A percentile compares a stretch with the other conserved stretches of the same genome.
Conservation (phyloP, 2,797 vertebrate species). For the Pristis pectinata region DNA sequence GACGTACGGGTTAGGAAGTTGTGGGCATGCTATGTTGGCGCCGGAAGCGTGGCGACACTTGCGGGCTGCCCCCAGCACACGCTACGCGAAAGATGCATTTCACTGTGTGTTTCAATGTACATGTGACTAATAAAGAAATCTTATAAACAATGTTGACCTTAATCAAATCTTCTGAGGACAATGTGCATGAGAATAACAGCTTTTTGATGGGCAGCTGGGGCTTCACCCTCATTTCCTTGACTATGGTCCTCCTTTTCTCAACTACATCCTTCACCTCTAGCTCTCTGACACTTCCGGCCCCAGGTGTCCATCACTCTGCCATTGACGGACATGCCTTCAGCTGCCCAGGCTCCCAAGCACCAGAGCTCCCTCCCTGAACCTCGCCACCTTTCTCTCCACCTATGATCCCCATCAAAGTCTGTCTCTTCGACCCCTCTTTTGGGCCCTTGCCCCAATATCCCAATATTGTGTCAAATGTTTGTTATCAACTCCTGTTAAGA, state of each 20-base stretch:
- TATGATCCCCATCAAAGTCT: background rate
- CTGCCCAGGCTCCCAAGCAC: background rate
- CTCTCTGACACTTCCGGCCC: background rate
- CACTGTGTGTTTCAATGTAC: too few species aligned
- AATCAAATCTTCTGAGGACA: background rate
- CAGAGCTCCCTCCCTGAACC: background rate
- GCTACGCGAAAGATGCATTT: too few species aligned
- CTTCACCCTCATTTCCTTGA: background rate
- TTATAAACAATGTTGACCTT: background rate
- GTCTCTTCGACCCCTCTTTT: background rate
- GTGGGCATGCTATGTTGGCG: too few species aligned
- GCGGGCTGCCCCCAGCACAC: too few species aligned
- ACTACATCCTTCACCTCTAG: too few species aligned
- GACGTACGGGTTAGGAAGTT: too few species aligned
- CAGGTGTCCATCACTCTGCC: background rate
- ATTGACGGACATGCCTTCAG: background rate
- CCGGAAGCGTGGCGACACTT: too few species aligned
- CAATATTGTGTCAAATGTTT: background rate
- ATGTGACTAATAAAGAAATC: too few species aligned
- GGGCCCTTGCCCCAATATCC: background rate
- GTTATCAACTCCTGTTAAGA: background rate
- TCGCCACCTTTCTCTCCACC: background rate
- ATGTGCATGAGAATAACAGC: background rate
- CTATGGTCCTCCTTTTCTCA: background rate
- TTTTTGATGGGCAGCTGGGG: background rate